These are phyloP conservation scores for Isoperla grammatica DNA, from an alignment of 2,888 invertebrate genomes.

Conservation along the genomic window DNA sequence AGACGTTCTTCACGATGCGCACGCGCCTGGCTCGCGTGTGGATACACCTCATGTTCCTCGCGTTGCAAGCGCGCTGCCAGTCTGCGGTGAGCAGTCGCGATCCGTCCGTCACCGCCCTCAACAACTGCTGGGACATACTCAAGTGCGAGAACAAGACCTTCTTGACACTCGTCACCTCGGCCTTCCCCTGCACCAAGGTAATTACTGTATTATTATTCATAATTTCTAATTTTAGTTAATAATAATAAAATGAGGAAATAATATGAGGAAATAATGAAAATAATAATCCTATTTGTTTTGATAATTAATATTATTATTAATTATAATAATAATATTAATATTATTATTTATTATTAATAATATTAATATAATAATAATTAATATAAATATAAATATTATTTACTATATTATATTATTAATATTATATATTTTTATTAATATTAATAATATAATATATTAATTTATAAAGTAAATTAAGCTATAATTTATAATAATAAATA, in stretches of 20 bases:
- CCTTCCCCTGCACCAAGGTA: constrained; percentile 85
- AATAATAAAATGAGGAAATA: neutral
- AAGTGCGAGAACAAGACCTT: constrained; percentile 88
- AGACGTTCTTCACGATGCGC: constrained; percentile 70
- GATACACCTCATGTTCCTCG: constrained; percentile 95
- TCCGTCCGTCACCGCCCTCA: constrained; percentile 73
- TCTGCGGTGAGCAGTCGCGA: constrained; percentile 42
- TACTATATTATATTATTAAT: too few relatives aligned
- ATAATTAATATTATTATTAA: too few relatives aligned
- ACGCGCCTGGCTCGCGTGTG: constrained; percentile 80
- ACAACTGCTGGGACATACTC: constrained; percentile 92
- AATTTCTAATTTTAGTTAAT: neutral
- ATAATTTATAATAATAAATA: too few relatives aligned
- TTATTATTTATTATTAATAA: too few relatives aligned
- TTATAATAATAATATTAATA: too few relatives aligned
- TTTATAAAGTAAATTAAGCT: too few relatives aligned
- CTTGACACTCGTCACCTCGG: constrained; percentile 85
- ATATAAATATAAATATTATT: too few relatives aligned
- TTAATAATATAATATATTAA: too few relatives aligned
- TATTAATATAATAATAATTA: too few relatives aligned
- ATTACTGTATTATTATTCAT: constrained; percentile 18
- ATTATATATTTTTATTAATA: too few relatives aligned
- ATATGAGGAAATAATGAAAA: too few relatives aligned
- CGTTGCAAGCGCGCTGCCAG: constrained; percentile 57
- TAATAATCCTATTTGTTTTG: too few relatives aligned